Evolutionary conservation across 2,888 invertebrate genomes (phyloP), one percentile per base, ranked within the genome.

Genomic region (Tipula helvola): DNA sequence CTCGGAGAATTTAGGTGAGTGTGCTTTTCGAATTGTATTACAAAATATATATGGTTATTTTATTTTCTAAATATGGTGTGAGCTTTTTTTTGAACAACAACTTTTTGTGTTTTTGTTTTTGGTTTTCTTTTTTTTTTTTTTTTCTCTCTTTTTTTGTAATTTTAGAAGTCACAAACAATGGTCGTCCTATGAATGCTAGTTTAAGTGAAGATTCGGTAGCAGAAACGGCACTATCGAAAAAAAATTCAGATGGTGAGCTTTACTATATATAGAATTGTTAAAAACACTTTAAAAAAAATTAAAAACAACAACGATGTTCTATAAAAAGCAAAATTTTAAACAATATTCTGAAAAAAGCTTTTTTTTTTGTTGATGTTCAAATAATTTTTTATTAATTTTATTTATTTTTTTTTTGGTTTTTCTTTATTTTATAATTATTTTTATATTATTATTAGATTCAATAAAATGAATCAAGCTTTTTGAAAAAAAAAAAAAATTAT

Each of bases 121-220:
- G 71, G 28, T 57, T 57, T 57, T 57, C 57, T 57, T 57, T 71
- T 57, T 71, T 71, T 71, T 28, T 47, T n/a, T n/a, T 28, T 16
- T 16, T 52, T 16, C 16, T 28, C 28, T 28, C 28, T 18, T 18
- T 13, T n/a, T 71, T 71, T 71, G 28, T 71, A 71, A 71, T 92
- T 91, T 89, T 91, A 92, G 92, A 92, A 90, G 91, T 92, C 89
- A 91, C 91, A 90, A 91, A 91, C 90, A 93, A 92, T 90, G 92
- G 92, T 88, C 92, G 93, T 90, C 92, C 93, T 90, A 92, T 94
- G 89, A 94, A 95, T 93, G 94, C 95, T 89, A 95, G 95, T 92
- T 94, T 95, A 92, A 95, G 95, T 92, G 95, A 96, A 93, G 96
- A 96, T 93, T 95, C 95, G 89, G 95, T 96, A 90, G 94, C 95